These are phyloP conservation scores for Hippocampus mohnikei DNA, from an alignment of 2,113 vertebrate genomes.

Conservation along the genomic window DNA sequence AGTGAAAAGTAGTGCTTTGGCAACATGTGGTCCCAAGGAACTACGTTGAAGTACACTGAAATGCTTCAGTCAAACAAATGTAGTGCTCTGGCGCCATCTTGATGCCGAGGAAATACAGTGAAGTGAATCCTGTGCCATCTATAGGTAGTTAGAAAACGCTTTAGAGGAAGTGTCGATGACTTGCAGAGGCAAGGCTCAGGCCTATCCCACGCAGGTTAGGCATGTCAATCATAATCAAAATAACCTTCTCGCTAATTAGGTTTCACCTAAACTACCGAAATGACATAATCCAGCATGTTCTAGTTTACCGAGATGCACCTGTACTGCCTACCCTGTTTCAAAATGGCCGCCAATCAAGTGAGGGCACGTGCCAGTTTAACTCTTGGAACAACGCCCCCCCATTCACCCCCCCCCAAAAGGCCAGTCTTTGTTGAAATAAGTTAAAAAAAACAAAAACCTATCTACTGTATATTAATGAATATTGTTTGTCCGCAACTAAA, in stretches of 20 bases:
- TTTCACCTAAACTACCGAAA: background rate
- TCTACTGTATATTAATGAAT: slow-evolving; percentile 77
- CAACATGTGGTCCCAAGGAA: too few species aligned
- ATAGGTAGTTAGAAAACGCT: too few species aligned
- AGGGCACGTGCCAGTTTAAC: slow-evolving; percentile 42
- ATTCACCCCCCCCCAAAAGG: slow-evolving; percentile 19
- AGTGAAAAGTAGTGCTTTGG: too few species aligned
- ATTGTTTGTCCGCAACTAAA: slow-evolving; percentile 72
- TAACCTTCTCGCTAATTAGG: background rate
- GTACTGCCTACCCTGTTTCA: background rate
- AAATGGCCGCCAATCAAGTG: background rate
- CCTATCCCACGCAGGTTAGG: too few species aligned
- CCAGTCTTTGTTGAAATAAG: slow-evolving; percentile 55
- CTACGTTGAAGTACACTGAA: too few species aligned
- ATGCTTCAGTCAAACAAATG: too few species aligned
- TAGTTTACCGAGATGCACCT: background rate
- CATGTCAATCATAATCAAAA: background rate
- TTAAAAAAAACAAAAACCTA: slow-evolving; percentile 64
- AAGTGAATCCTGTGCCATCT: too few species aligned
- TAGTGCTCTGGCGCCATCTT: too few species aligned
- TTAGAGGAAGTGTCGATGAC: too few species aligned
- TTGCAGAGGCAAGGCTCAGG: too few species aligned
- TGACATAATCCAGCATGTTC: background rate
- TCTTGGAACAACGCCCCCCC: slow-evolving; percentile 46
- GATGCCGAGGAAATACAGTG: too few species aligned